Percentiles rank a stretch among this genome's conserved stretches.
These are phyloP conservation scores for Platynereis dumerilii DNA, from an alignment of 2,888 invertebrate species.

Conservation along the genomic window DNA sequence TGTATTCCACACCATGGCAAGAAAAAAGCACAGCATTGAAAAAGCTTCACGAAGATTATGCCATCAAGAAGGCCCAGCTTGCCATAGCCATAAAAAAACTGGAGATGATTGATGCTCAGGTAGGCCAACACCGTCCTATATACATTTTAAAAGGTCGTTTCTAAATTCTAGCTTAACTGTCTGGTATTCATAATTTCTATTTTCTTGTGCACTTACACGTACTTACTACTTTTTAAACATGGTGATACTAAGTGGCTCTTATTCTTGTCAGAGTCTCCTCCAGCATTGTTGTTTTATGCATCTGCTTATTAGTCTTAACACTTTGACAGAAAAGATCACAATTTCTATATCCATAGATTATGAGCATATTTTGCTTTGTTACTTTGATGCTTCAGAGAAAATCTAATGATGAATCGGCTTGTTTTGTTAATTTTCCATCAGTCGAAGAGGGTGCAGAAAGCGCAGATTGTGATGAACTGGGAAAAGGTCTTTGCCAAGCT, in stretches of 20 bases:
- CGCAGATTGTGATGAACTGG: slow-evolving; percentile 62
- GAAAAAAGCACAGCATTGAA: slow-evolving; percentile 61
- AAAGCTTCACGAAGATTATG: slow-evolving; percentile 61
- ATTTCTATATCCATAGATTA: too few relatives aligned
- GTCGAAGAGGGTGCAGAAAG: slow-evolving; percentile 57
- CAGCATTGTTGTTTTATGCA: too few relatives aligned
- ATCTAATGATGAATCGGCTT: too few relatives aligned
- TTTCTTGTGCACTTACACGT: background rate
- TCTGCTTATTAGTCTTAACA: too few relatives aligned
- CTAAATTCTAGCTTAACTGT: too few relatives aligned
- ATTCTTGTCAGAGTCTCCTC: background rate
- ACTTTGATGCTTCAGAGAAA: too few relatives aligned
- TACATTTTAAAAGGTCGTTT: background rate
- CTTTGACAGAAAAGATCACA: too few relatives aligned
- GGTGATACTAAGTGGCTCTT: background rate
- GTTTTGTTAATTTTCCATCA: slow-evolving; percentile 24
- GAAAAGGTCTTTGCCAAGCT: slow-evolving; percentile 60
- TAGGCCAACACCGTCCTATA: slow-evolving; percentile 39
- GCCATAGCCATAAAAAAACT: slow-evolving; percentile 61
- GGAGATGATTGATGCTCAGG: slow-evolving; percentile 61
- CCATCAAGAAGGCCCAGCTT: slow-evolving; percentile 60
- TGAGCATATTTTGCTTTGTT: too few relatives aligned
- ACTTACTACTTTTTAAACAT: background rate
- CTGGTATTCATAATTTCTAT: too few relatives aligned
- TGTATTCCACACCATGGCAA: slow-evolving; percentile 63